Conservation (phyloP, 2,113 vertebrate genomes). For the Spea bombifrons region DNA sequence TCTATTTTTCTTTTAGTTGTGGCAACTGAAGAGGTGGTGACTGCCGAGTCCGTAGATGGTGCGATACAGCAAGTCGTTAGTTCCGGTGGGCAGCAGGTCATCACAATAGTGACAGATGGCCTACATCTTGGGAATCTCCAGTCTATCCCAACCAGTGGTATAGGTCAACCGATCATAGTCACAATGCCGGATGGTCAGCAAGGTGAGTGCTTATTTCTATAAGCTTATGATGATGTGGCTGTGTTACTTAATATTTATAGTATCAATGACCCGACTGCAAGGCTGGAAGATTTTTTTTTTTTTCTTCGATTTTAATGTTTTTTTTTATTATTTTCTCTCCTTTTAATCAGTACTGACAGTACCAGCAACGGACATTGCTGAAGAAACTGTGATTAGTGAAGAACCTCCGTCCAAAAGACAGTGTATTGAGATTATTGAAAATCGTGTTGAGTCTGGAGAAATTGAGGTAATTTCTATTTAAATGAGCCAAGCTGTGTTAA, state of each 20-base stretch:
- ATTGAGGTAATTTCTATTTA: constrained; percentile 73
- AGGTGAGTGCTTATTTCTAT: constrained; percentile 62
- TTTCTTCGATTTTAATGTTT: background rate
- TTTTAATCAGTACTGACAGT: constrained; percentile 75
- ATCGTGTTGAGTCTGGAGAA: constrained; percentile 74
- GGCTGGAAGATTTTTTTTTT: no score
- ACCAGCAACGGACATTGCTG: constrained; percentile 84
- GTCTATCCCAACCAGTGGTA: constrained; percentile 73
- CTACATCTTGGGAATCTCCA: constrained; percentile 84
- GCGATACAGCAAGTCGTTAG: constrained; percentile 86
- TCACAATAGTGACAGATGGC: constrained; percentile 85
- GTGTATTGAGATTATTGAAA: constrained; percentile 82
- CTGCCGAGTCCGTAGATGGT: constrained; percentile 82
- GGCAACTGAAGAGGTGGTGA: constrained; percentile 82
- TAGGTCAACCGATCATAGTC: constrained; percentile 81
- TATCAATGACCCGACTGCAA: no score
- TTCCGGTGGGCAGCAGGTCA: constrained; percentile 85
- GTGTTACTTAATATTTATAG: no score
- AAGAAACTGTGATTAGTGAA: constrained; percentile 86
- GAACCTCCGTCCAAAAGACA: constrained; percentile 78
- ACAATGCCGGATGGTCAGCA: constrained; percentile 88
- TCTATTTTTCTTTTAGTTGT: constrained; percentile 62
- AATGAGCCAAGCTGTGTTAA: no score
- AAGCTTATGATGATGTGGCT: no score
- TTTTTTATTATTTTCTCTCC: constrained; percentile 38